Evolutionary conservation across 2,113 vertebrate genomes (phyloP).

Genomic region (Lontra canadensis): DNA sequence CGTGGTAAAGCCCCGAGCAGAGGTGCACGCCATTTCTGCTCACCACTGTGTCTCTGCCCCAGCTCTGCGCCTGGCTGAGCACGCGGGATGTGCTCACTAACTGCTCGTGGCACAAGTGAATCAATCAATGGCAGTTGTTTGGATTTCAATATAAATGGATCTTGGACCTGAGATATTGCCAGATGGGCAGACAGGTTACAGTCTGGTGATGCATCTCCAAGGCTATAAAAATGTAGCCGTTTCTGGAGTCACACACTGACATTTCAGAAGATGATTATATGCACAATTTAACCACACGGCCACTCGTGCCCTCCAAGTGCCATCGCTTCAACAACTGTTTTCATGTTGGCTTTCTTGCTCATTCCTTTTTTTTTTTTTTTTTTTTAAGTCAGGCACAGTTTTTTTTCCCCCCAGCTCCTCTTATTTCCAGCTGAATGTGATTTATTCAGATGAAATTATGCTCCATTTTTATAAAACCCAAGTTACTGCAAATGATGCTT

Average conservation of each 20-base stretch:
- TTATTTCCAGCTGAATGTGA: slow-evolving; percentile 75
- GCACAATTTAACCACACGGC: slow-evolving; percentile 73
- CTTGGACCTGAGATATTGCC: slow-evolving; percentile 74
- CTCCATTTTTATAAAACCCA: slow-evolving; percentile 85
- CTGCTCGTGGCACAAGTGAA: slow-evolving; percentile 27
- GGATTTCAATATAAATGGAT: slow-evolving; percentile 72
- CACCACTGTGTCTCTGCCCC: no score
- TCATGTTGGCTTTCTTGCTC: slow-evolving; percentile 67
- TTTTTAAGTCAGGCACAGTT: slow-evolving; percentile 53
- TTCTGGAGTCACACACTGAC: slow-evolving; percentile 71
- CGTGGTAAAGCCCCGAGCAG: fast-evolving
- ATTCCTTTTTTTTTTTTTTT: background rate
- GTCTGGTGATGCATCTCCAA: slow-evolving; percentile 68
- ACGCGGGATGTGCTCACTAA: background rate
- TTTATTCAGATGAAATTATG: slow-evolving; percentile 84
- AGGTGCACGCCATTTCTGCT: background rate
- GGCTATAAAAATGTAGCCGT: slow-evolving; percentile 75
- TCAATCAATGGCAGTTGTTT: slow-evolving; percentile 67
- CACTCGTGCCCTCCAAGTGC: slow-evolving; percentile 70
- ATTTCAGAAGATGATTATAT: slow-evolving; percentile 80
- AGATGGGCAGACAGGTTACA: slow-evolving; percentile 79
- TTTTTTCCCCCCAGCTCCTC: slow-evolving; percentile 32
- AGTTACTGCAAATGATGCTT: slow-evolving; percentile 82
- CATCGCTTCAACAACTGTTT: slow-evolving; percentile 61
- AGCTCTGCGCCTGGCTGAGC: background rate